A percentile compares a stretch with the other conserved stretches of the same genome.
Conservation (phyloP, 2,888 invertebrate species). For the Noctuana brunneofusca region DNA sequence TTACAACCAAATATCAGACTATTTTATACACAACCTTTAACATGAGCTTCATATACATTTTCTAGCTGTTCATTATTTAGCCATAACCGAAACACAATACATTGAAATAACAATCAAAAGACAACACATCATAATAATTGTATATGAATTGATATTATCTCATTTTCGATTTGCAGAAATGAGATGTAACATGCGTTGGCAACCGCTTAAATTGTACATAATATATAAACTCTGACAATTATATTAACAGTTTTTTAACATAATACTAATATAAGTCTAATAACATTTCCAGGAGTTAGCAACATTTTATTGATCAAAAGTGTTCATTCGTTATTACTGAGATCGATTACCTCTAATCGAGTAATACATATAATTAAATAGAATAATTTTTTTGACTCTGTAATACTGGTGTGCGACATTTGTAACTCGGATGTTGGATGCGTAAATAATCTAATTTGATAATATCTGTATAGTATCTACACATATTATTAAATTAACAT, state of each 20-base stretch:
- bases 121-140: conserved; percentile 47
- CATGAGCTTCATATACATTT: conserved; percentile 59
- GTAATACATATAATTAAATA: conserved; percentile 58
- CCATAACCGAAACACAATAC: conserved; percentile 33
- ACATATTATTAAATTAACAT: too few relatives aligned
- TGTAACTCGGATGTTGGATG: conserved; percentile 49
- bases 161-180: neutral
- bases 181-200: neutral
- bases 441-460: neutral
- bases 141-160: conserved; percentile 47
- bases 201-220: conserved; percentile 16
- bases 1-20: conserved; percentile 63
- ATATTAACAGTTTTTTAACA: conserved; percentile 13
- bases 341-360: conserved; percentile 67
- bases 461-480: too few relatives aligned
- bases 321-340: conserved; percentile 56
- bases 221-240: conserved; percentile 14
- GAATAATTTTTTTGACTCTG: conserved; percentile 39
- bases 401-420: conserved; percentile 51
- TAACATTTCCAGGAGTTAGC: conserved; percentile 59
- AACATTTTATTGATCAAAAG: conserved; percentile 59
- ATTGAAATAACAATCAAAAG: conserved; percentile 35
- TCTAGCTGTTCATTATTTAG: conserved; percentile 3
- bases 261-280: conserved; percentile 27
- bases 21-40: conserved; percentile 70